These are phyloP conservation scores for Crocuta crocuta DNA, from an alignment of 2,113 vertebrate genomes.

Conservation along the genomic window DNA sequence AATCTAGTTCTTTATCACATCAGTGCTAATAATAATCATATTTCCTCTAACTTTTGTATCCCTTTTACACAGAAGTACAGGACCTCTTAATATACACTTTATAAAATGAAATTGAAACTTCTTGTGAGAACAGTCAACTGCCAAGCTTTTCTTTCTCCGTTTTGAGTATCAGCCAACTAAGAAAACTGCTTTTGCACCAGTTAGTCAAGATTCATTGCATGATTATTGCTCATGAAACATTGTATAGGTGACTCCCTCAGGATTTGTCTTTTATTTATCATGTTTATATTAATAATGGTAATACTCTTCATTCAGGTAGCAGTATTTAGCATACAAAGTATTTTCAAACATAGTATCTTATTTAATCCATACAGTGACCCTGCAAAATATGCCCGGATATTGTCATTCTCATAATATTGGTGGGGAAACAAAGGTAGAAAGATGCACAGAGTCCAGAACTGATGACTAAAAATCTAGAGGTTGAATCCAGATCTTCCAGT, in stretches of 20 bases:
- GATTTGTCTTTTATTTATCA: slow-evolving; percentile 11
- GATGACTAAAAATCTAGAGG: neutral
- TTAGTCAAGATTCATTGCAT: neutral
- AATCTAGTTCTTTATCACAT: neutral
- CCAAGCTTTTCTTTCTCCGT: neutral
- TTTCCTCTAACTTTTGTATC: neutral
- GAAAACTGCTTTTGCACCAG: neutral
- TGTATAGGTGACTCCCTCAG: neutral
- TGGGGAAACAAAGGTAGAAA: neutral
- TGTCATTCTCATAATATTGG: neutral
- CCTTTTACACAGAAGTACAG: neutral
- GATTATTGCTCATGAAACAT: neutral
- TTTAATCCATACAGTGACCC: neutral
- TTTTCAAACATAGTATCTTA: neutral
- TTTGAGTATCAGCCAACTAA: slow-evolving; percentile 26
- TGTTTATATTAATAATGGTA: neutral
- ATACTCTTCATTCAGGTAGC: neutral
- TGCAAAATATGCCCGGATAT: neutral
- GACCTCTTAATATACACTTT: neutral
- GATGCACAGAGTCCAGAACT: neutral
- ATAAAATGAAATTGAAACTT: slow-evolving; percentile 43
- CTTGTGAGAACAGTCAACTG: neutral
- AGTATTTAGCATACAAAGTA: neutral
- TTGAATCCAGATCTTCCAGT: neutral
- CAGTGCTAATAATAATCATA: neutral